Conservation (phyloP, 2,888 invertebrate species). For the Trichopria drosophilae region DNA sequence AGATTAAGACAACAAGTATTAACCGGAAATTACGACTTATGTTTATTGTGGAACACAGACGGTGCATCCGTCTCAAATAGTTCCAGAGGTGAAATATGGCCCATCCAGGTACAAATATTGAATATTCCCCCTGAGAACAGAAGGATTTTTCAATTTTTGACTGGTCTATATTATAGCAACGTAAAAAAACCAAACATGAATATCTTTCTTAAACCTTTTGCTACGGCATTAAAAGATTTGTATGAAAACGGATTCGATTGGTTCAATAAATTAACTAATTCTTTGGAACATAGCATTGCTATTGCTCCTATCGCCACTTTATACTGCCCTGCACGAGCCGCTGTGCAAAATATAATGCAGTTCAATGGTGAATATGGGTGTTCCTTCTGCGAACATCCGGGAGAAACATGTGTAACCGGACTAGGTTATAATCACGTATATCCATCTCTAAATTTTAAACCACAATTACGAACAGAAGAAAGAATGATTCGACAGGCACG, state of each 20-base stretch:
- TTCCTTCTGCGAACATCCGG: slow-evolving; percentile 18
- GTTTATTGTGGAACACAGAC: slow-evolving; percentile 3
- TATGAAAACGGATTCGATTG: slow-evolving; percentile 8
- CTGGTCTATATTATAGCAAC: slow-evolving; percentile 10
- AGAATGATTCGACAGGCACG: too few species aligned
- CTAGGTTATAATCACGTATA: too few species aligned
- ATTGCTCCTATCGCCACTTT: too few species aligned
- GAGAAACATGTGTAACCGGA: slow-evolving; percentile 9
- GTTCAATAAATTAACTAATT: background rate
- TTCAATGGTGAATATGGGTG: slow-evolving; percentile 21
- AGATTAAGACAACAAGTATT: background rate
- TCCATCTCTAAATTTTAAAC: too few species aligned
- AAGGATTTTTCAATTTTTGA: background rate
- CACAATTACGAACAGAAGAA: too few species aligned
- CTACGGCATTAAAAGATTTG: background rate
- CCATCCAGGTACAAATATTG: slow-evolving; percentile 1
- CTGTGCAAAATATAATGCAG: slow-evolving; percentile 15
- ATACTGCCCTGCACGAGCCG: slow-evolving; percentile 14
- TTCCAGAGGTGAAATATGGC: background rate
- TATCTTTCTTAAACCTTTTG: slow-evolving; percentile 16
- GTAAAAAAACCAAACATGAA: slow-evolving; percentile 11
- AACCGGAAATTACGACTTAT: background rate
- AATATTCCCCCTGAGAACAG: background rate
- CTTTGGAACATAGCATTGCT: background rate
- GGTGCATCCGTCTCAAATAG: background rate